Evolutionary conservation across 2,888 invertebrate species (phyloP).

Genomic region (Tigriopus californicus): DNA sequence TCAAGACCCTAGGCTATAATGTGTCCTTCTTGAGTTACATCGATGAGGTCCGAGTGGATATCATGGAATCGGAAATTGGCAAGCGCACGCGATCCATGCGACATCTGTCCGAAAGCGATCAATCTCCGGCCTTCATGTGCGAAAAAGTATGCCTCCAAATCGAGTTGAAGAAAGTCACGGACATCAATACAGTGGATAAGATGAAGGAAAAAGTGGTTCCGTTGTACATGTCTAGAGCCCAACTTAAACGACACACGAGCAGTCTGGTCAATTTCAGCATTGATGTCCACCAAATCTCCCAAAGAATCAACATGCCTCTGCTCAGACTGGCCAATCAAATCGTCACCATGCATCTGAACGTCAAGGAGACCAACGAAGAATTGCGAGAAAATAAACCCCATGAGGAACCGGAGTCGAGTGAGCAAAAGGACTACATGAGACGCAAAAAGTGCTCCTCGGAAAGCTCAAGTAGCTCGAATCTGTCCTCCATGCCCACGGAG

Average conservation of each 20-base stretch:
- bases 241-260: constrained; percentile 73
- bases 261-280: constrained; percentile 76
- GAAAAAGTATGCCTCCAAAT: constrained; percentile 75
- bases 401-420: background rate
- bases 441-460: constrained; percentile 16
- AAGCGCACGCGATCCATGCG: constrained; percentile 15
- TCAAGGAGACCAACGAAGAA: constrained; percentile 80
- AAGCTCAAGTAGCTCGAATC: constrained; percentile 21
- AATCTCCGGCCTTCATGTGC: constrained; percentile 75
- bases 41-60: constrained; percentile 74
- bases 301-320: constrained; percentile 76
- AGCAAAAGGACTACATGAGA: background rate
- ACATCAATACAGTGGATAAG: constrained; percentile 68
- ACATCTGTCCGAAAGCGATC: constrained; percentile 20
- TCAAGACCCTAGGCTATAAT: constrained; percentile 12
- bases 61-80: constrained; percentile 73
- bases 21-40: constrained; percentile 29
- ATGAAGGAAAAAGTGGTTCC: constrained; percentile 28
- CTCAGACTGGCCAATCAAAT: constrained; percentile 81
- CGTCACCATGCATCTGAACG: constrained; percentile 91
- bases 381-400: constrained; percentile 46
- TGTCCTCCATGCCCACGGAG: constrained; percentile 15
- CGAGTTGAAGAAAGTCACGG: constrained; percentile 71
- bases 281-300: constrained; percentile 30
- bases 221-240: constrained; percentile 64